Evolutionary conservation across 2,888 invertebrate genomes (phyloP).

Genomic region (Dorcus parallelipipedus): DNA sequence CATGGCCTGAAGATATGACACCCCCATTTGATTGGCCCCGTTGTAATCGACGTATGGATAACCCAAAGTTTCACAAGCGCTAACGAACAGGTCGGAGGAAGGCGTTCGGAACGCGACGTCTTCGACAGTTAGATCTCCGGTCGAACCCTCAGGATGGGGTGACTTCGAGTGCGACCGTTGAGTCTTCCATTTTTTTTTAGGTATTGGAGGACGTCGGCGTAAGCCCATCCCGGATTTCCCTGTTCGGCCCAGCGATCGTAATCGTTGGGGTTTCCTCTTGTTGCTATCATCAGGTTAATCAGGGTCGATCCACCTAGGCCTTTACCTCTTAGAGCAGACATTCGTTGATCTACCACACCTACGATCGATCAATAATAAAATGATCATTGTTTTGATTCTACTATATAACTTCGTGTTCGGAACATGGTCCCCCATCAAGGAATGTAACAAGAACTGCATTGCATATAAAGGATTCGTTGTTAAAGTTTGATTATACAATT

Average conservation of each 20-base stretch:
- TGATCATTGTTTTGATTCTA: neutral
- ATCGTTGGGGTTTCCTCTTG: constrained; percentile 61
- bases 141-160: constrained; percentile 53
- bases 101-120: constrained; percentile 48
- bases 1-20: constrained; percentile 59
- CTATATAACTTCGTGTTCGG: neutral
- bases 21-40: constrained; percentile 60
- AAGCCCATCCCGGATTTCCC: constrained; percentile 63
- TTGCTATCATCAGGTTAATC: constrained; percentile 64
- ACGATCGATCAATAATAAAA: neutral
- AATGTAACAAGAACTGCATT: no score
- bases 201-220: constrained; percentile 47
- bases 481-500: no score
- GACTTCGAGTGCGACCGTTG: constrained; percentile 42
- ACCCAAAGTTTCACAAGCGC: constrained; percentile 63
- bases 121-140: constrained; percentile 45
- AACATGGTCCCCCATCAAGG: no score
- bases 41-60: constrained; percentile 69
- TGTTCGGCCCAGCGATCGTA: constrained; percentile 59
- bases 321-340: constrained; percentile 15
- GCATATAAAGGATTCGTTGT: no score
- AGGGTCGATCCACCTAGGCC: constrained; percentile 62
- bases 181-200: constrained; percentile 56
- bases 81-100: constrained; percentile 55
- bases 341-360: constrained; percentile 15